phyloP scores from a whole-genome alignment of 2,113 vertebrate genomes.

The Megalops atlanticus region DNA sequence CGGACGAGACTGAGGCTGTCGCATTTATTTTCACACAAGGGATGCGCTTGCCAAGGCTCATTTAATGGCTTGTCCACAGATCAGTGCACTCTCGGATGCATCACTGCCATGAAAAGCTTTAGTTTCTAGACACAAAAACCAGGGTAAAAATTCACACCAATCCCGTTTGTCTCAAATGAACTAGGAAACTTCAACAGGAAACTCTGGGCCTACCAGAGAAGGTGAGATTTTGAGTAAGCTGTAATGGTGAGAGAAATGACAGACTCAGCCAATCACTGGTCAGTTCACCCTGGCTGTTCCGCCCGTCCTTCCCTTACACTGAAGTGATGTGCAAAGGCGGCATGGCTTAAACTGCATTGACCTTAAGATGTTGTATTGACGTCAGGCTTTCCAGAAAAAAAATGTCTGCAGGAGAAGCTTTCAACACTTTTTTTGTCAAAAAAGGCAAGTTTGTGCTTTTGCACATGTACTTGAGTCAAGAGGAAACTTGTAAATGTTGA shows the following conservation, averaged over 20 bases:
- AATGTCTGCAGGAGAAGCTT: no score
- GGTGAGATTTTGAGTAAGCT: background rate
- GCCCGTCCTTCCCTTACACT: no score
- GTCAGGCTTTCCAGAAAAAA: no score
- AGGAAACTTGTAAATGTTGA: no score
- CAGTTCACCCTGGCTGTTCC: background rate
- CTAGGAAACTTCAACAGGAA: background rate
- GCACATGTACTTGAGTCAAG: no score
- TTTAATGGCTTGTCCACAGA: conserved; percentile 31
- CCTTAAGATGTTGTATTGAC: no score
- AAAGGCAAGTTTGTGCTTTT: no score
- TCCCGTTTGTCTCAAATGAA: background rate
- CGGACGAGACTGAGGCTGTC: conserved; percentile 37
- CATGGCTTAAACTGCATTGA: no score
- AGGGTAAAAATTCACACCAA: background rate
- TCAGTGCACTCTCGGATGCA: background rate
- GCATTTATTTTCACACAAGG: conserved; percentile 29
- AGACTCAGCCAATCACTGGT: background rate
- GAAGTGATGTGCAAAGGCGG: no score
- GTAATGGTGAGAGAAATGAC: background rate
- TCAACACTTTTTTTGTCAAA: no score
- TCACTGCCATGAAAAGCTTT: background rate
- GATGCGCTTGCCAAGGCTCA: conserved; percentile 35
- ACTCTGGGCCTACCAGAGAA: background rate
- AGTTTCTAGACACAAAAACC: background rate